Percentiles rank a stretch among this genome's conserved stretches.
These are phyloP conservation scores for Hormaphis cornu DNA, from an alignment of 1,140 invertebrate genomes.

Conservation along the genomic window DNA sequence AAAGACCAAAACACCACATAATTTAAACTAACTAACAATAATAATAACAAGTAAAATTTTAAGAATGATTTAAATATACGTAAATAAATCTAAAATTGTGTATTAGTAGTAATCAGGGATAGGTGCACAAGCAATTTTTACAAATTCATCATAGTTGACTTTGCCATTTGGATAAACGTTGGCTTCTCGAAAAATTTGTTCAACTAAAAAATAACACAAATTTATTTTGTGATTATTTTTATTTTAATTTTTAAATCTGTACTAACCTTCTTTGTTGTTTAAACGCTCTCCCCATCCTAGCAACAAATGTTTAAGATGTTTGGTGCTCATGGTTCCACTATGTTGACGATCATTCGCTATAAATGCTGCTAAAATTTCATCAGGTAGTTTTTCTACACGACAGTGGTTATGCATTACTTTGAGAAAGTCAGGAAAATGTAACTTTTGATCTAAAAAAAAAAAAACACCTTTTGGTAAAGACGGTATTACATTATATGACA, in stretches of 20 bases:
- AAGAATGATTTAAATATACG: no score
- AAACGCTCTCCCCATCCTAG: slow-evolving; percentile 85
- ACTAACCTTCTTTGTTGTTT: slow-evolving; percentile 72
- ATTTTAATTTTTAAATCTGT: slow-evolving; percentile 24
- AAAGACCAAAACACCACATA: no score
- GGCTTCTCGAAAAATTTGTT: slow-evolving; percentile 86
- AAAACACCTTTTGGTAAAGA: no score
- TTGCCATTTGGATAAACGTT: slow-evolving; percentile 73
- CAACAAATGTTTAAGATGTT: slow-evolving; percentile 77
- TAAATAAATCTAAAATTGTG: neutral
- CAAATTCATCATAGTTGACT: slow-evolving; percentile 84
- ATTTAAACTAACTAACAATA: no score
- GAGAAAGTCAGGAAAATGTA: slow-evolving; percentile 91
- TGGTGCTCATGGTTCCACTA: slow-evolving; percentile 66
- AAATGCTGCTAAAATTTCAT: slow-evolving; percentile 84
- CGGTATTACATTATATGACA: no score
- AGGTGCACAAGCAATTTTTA: slow-evolving; percentile 86
- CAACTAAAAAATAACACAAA: slow-evolving; percentile 51
- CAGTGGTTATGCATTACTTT: slow-evolving; percentile 90
- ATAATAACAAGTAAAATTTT: no score
- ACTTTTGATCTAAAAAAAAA: slow-evolving; percentile 62
- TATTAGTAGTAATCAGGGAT: slow-evolving; percentile 87
- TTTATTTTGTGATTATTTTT: neutral
- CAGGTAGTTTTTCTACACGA: slow-evolving; percentile 73
- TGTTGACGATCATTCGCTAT: slow-evolving; percentile 66